Conservation (phyloP, 2,113 vertebrate species). For the Misgurnus mizolepis region DNA sequence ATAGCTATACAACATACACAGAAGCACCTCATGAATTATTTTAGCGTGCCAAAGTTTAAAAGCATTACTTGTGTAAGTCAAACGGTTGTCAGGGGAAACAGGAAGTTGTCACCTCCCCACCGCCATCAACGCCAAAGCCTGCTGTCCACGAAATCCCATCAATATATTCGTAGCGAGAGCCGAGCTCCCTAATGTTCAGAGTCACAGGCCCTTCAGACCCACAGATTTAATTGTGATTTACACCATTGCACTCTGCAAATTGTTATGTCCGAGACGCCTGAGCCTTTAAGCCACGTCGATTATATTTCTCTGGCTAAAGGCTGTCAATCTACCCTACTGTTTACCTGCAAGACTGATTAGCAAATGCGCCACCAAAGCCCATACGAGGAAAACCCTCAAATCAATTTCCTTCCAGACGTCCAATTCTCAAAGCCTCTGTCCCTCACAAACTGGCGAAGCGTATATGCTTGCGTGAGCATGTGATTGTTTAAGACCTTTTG, state of each 20-base stretch:
- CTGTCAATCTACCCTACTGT: conserved; percentile 63
- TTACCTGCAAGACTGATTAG: conserved; percentile 66
- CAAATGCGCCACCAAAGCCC: conserved; percentile 37
- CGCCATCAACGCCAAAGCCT: neutral
- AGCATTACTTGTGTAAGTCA: neutral
- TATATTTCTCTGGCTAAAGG: conserved; percentile 62
- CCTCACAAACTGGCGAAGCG: conserved; percentile 20
- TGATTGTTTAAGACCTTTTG: conserved; percentile 38
- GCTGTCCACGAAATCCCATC: conserved; percentile 45
- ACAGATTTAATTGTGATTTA: conserved; percentile 67
- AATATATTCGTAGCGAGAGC: conserved; percentile 47
- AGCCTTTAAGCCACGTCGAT: conserved; percentile 66
- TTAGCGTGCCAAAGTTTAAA: neutral
- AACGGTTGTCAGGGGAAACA: conserved; percentile 40
- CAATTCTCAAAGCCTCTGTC: conserved; percentile 44
- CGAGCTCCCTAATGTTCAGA: conserved; percentile 35
- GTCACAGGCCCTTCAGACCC: conserved; percentile 35
- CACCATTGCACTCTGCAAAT: conserved; percentile 66
- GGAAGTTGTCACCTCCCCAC: conserved; percentile 17
- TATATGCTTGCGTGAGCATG: conserved; percentile 35
- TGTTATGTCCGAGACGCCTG: conserved; percentile 63
- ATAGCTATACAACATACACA: too few species aligned
- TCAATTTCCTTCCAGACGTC: conserved; percentile 57
- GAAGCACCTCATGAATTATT: neutral
- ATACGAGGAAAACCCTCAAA: conserved; percentile 43